Conservation (phyloP, 2,797 vertebrate genomes). For the Hapalemur alaotrensis region DNA sequence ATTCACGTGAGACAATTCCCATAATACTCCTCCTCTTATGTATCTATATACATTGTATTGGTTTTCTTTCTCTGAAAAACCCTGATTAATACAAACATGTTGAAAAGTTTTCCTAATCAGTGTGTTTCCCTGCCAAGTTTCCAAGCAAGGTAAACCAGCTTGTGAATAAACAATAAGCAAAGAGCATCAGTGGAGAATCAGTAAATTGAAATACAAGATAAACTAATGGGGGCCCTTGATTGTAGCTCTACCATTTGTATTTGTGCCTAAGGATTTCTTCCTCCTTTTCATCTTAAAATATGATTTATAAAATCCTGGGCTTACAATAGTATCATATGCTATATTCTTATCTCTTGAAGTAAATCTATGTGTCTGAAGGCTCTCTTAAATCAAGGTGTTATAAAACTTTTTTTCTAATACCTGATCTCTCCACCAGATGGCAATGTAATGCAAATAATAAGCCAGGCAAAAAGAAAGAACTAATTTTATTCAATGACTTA, state of each 20-base stretch:
- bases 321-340: background rate
- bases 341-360: background rate
- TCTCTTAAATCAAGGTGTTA: background rate
- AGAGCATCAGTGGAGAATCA: background rate
- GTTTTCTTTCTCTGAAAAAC: background rate
- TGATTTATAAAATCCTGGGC: background rate
- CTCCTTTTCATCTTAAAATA: background rate
- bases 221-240: background rate
- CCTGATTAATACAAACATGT: background rate
- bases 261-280: background rate
- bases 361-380: background rate
- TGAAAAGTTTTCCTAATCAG: background rate
- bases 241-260: background rate
- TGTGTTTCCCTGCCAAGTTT: background rate
- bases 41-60: background rate
- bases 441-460: conserved; percentile 31
- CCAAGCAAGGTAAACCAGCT: background rate
- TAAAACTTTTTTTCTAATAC: background rate
- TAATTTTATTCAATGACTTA: background rate
- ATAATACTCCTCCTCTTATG: background rate
- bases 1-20: background rate
- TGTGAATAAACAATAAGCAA: background rate
- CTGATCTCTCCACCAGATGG: conserved; percentile 31
- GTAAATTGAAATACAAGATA: background rate
- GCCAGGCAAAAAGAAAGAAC: background rate